Evolutionary conservation across 1,140 invertebrate species (phyloP).

Genomic region (Orchesella cincta): DNA sequence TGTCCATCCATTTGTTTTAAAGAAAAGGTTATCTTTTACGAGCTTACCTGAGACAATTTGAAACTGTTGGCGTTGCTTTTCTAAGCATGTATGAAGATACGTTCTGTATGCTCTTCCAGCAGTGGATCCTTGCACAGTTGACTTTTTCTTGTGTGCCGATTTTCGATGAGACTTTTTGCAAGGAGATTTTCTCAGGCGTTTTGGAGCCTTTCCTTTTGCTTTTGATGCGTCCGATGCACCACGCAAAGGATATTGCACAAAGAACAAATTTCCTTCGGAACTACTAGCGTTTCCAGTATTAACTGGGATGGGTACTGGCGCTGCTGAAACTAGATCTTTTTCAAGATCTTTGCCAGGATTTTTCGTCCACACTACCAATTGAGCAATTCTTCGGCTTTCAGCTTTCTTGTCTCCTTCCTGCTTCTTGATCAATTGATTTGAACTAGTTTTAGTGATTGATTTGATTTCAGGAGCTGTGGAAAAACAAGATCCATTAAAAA

Average conservation of each 20-base stretch:
- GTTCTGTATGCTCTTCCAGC: not conserved
- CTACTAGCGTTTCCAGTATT: not conserved
- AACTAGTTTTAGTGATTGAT: too few species aligned
- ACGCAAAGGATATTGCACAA: not conserved
- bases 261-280: not conserved
- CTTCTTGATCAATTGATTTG: too few species aligned
- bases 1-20: too few species aligned
- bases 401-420: too few species aligned
- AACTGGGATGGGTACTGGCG: not conserved
- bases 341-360: not conserved
- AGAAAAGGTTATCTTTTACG: too few species aligned
- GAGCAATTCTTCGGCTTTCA: constrained; percentile 3
- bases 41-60: not conserved
- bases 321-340: not conserved
- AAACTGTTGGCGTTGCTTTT: not conserved
- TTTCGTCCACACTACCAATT: constrained; percentile 8
- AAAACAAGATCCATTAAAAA: too few species aligned
- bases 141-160: not conserved
- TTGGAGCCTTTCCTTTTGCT: not conserved
- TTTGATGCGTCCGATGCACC: not conserved
- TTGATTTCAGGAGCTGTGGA: too few species aligned
- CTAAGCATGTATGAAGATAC: not conserved
- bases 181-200: too few species aligned
- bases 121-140: not conserved
- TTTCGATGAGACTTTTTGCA: too few species aligned